Conservation (phyloP, 2,113 vertebrate genomes). For the Cariama cristata region DNA sequence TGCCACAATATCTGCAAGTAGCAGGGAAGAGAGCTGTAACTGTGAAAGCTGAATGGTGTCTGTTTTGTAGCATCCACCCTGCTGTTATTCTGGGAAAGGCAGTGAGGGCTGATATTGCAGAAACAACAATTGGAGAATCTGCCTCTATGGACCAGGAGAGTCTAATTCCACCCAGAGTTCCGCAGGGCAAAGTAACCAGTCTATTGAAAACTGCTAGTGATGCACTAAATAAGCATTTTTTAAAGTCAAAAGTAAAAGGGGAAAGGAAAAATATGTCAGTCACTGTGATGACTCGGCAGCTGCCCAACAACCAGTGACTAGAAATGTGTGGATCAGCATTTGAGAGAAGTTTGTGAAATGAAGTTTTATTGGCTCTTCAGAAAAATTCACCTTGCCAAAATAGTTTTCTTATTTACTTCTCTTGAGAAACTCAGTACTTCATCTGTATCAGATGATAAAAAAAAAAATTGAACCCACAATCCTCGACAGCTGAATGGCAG, state of each 20-base stretch:
- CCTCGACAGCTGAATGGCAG: background rate
- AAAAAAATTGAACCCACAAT: background rate
- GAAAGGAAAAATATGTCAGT: slow-evolving; percentile 66
- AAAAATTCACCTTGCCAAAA: background rate
- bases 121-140: slow-evolving; percentile 32
- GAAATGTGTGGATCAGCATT: slow-evolving; percentile 61
- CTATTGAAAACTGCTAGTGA: slow-evolving; percentile 73
- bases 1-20: background rate
- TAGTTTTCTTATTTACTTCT: slow-evolving; percentile 3
- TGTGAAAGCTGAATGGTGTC: background rate
- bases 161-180: slow-evolving; percentile 64
- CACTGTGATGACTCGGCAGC: slow-evolving; percentile 56
- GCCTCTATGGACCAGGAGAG: background rate
- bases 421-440: background rate
- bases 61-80: background rate
- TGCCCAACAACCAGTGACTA: slow-evolving; percentile 40
- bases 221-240: slow-evolving; percentile 72
- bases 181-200: slow-evolving; percentile 36
- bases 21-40: background rate
- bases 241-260: slow-evolving; percentile 49
- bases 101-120: background rate
- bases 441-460: background rate
- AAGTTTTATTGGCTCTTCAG: slow-evolving; percentile 38
- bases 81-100: background rate
- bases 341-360: slow-evolving; percentile 53